Percentiles rank a stretch among this genome's conserved stretches.
Evolutionary conservation across 2,888 invertebrate species (phyloP).

Genomic region (Volucella bombylans): DNA sequence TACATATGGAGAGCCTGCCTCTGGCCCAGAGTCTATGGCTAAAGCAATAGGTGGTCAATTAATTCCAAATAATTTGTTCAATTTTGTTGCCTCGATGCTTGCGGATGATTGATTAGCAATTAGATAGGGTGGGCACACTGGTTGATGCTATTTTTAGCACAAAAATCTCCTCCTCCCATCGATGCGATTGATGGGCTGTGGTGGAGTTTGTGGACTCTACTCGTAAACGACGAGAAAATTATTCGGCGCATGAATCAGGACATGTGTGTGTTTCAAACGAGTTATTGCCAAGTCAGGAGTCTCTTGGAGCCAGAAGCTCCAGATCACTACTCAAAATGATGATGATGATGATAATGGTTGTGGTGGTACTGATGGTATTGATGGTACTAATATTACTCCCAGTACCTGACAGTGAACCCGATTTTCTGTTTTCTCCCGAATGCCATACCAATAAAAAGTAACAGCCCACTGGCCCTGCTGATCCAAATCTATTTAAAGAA

Average conservation of each 20-base stretch:
- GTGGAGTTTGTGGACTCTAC: too few species aligned
- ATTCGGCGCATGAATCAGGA: slow-evolving; percentile 33
- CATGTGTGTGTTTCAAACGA: slow-evolving; percentile 69
- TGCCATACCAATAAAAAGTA: slow-evolving; percentile 14
- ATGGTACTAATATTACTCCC: too few species aligned
- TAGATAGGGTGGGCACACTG: slow-evolving; percentile 57
- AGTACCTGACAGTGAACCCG: slow-evolving; percentile 1
- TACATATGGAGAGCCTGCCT: not conserved
- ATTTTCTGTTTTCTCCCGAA: slow-evolving; percentile 52
- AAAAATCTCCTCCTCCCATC: slow-evolving; percentile 12
- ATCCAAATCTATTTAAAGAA: slow-evolving; percentile 59
- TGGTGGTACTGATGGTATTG: slow-evolving; percentile 1
- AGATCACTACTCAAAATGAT: slow-evolving; percentile 2
- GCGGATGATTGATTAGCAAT: slow-evolving; percentile 73
- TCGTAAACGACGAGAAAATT: not conserved
- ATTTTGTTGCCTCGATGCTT: slow-evolving; percentile 62
- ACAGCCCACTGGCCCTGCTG: slow-evolving; percentile 7
- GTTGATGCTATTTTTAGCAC: slow-evolving; percentile 61
- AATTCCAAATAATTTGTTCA: slow-evolving; percentile 74
- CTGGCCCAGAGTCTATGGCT: slow-evolving; percentile 5
- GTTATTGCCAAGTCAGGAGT: slow-evolving; percentile 38
- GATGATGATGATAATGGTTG: not conserved
- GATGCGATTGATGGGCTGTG: not conserved
- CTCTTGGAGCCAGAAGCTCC: not conserved
- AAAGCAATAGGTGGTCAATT: slow-evolving; percentile 55